Base-by-base conservation (phyloP, 2,888 invertebrate species). In the Spodoptera littoralis region DNA sequence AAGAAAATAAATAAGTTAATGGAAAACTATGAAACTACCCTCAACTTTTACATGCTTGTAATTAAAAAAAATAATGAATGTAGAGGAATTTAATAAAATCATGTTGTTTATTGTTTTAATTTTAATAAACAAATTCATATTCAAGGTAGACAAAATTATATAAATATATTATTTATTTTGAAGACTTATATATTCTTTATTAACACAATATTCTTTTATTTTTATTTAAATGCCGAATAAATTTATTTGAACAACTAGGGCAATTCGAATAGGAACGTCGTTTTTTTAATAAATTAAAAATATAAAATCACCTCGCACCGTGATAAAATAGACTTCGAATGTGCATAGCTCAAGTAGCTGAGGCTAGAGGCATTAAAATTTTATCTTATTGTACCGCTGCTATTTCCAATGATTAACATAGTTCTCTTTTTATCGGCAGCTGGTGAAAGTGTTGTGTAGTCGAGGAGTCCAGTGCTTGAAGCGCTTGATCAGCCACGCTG, bases 361-460 rank as follows among this genome's bases (percentile, higher is more conserved):
- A 45, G 59, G 43, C 60, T 65, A 62, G 52, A 62, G 44, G 44
- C 9, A 69, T 59, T 53, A 11, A 54, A 71, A 65, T 76, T 75
- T 73, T 60, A 60, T 77, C 68, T 80, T 72, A 70, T 70, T 82
- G 64, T 74, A 52, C 62, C 57, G 69, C 60, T 60, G 78, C 71
- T 80, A 73, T 79, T 85, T 81, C 68, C 55, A 82, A 74, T 83
- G 73, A 82, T 81, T 81, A 82, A 76, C 77, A 67, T 82, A 77
- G 73, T 82, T 77, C 64, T 88, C 66, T 90, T 88, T 91, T 89
- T 90, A 87, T 90, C 76, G 80, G 73, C 88, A 91, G 90, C 77
- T 82, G 88, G 93, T 93, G 93, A 93, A 93, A 93, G 93, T 92
- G 88, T 86, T 82, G 84, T 86, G 88, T 80, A 80, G 85, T 79